Conservation (phyloP, 1,140 invertebrate species). For the Zelostemma sp. region DNA sequence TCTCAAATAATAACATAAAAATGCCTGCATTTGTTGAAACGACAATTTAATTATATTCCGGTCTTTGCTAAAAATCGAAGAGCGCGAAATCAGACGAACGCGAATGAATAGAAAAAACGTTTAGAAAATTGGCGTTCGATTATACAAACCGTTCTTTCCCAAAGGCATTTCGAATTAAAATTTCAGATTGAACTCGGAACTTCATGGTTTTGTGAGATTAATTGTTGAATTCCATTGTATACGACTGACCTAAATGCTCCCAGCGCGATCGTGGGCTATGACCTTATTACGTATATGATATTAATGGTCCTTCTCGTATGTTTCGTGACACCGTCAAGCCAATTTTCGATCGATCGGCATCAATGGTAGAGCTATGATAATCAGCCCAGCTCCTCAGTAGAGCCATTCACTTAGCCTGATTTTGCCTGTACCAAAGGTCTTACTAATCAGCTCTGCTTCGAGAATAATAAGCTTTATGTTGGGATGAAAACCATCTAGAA, state of each 20-base stretch:
- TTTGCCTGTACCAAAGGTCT: conserved; percentile 33
- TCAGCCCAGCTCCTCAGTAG: conserved; percentile 35
- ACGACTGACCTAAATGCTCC: conserved; percentile 33
- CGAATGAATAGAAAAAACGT: background rate
- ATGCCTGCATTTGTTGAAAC: no score
- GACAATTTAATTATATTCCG: no score
- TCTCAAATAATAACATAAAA: no score
- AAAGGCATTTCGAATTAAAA: no score
- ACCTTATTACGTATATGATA: conserved; percentile 37
- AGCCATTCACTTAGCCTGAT: conserved; percentile 50
- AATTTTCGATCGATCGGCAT: conserved; percentile 53
- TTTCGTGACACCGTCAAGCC: conserved; percentile 41
- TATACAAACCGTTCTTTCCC: background rate
- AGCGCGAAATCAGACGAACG: no score
- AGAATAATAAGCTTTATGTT: conserved; percentile 40
- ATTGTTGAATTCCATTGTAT: conserved; percentile 28
- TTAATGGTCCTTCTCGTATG: conserved; percentile 43
- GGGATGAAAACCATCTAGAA: conserved; percentile 43
- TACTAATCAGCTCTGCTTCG: conserved; percentile 44
- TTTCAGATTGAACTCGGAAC: background rate
- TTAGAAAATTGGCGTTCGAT: background rate
- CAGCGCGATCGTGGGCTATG: conserved; percentile 29
- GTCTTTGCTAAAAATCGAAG: no score
- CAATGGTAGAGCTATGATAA: conserved; percentile 47
- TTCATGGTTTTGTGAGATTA: conserved; percentile 4